These are phyloP conservation scores for Catharus bicknelli DNA, from an alignment of 2,113 vertebrate species.

Conservation along the genomic window DNA sequence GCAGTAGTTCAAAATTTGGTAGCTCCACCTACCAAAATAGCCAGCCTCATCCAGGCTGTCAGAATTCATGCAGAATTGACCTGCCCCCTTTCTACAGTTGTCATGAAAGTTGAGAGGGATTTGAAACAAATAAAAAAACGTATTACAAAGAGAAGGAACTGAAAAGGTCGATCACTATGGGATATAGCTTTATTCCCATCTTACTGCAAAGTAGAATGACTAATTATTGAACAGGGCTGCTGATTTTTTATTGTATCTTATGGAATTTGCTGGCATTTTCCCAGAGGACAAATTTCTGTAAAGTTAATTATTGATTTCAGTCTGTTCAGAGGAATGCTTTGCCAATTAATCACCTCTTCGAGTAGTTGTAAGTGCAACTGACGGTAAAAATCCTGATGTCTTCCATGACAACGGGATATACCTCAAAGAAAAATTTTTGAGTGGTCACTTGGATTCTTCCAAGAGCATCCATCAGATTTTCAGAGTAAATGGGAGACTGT, in stretches of 20 bases:
- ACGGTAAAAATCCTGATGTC: background rate
- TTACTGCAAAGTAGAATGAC: background rate
- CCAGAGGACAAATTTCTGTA: background rate
- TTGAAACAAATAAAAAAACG: background rate
- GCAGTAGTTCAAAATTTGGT: background rate
- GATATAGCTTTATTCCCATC: background rate
- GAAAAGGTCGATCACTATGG: background rate
- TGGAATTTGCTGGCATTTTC: background rate
- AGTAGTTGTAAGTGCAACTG: background rate
- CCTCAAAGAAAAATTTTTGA: background rate
- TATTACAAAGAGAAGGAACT: background rate
- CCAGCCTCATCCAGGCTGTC: background rate
- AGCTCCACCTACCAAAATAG: background rate
- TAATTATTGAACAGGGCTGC: background rate
- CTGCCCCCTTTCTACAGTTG: background rate
- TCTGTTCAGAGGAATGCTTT: constrained; percentile 8
- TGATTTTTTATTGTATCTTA: background rate
- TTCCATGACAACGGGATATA: background rate
- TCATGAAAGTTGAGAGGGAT: background rate
- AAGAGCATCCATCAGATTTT: background rate
- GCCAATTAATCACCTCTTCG: background rate
- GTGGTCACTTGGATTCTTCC: background rate
- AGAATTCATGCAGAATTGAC: background rate
- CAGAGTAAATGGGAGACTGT: background rate
- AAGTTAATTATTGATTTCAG: constrained; percentile 4